phyloP scores from a whole-genome alignment of 2,113 vertebrate genomes.

The Crotalus tigris region DNA sequence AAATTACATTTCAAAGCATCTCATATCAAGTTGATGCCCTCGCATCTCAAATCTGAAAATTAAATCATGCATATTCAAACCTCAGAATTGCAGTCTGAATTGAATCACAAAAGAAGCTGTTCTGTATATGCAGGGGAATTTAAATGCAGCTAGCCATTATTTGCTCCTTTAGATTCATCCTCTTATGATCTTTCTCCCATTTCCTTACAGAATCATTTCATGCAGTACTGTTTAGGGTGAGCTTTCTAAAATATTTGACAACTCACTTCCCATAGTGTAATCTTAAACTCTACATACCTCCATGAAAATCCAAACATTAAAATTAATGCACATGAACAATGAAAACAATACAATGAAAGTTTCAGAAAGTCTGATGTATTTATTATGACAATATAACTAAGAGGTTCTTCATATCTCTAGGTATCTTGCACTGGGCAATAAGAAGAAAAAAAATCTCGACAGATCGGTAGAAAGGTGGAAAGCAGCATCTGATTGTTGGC shows the following conservation, averaged over 20 bases:
- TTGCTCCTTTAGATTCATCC: not conserved
- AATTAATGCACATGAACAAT: not conserved
- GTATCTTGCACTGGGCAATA: not conserved
- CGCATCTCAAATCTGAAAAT: not conserved
- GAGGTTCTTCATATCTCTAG: too few relatives aligned
- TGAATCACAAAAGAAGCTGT: not conserved
- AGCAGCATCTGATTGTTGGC: not conserved
- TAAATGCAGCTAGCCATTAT: not conserved
- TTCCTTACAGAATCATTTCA: not conserved
- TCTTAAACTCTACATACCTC: not conserved
- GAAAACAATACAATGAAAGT: not conserved
- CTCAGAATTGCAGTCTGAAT: not conserved
- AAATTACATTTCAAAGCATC: not conserved
- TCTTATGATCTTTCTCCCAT: not conserved
- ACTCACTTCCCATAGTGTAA: not conserved
- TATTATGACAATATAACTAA: not conserved
- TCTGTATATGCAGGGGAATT: not conserved
- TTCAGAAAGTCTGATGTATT: not conserved
- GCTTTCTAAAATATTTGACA: not conserved
- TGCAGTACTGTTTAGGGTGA: not conserved
- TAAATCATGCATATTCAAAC: not conserved
- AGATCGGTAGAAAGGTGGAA: not conserved
- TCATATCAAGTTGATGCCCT: not conserved
- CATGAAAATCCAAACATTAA: not conserved
- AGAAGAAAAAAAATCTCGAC: not conserved